phyloP scores from a whole-genome alignment of 2,888 invertebrate genomes.

The Adineta ricciae region DNA sequence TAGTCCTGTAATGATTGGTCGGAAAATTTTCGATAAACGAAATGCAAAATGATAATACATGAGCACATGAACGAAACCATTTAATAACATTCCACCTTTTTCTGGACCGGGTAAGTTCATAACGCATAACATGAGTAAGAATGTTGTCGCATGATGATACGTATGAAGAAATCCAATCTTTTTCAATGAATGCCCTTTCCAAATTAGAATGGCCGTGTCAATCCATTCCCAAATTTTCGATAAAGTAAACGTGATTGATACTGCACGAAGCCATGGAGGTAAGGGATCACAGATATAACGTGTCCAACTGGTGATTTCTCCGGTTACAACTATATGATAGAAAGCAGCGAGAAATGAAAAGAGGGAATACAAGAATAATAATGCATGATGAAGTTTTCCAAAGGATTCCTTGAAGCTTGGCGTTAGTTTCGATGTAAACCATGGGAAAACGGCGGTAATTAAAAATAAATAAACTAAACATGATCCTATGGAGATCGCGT shows the following conservation, averaged over 20 bases:
- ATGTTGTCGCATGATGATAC: constrained; percentile 20
- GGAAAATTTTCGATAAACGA: constrained; percentile 11
- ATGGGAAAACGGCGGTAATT: not conserved
- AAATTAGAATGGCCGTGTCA: not conserved
- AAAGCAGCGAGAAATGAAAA: not conserved
- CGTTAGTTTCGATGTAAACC: not conserved
- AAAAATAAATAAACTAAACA: not conserved
- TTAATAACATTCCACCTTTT: constrained; percentile 10
- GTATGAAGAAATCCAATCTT: constrained; percentile 15
- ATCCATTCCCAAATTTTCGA: constrained; percentile 11
- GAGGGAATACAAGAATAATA: not conserved
- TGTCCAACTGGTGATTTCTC: not conserved
- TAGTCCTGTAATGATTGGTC: not conserved
- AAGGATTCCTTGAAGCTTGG: not conserved
- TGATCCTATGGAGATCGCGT: not conserved
- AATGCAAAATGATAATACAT: constrained; percentile 22
- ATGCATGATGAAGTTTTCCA: not conserved
- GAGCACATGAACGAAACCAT: constrained; percentile 3
- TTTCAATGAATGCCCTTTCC: not conserved
- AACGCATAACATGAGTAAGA: not conserved
- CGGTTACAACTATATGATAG: not conserved
- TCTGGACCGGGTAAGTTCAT: constrained; percentile 13
- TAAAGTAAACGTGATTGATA: not conserved
- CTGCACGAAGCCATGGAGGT: not conserved
- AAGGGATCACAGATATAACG: not conserved